These are phyloP conservation scores for Sterna hirundo DNA, from an alignment of 2,113 vertebrate species.

Conservation along the genomic window DNA sequence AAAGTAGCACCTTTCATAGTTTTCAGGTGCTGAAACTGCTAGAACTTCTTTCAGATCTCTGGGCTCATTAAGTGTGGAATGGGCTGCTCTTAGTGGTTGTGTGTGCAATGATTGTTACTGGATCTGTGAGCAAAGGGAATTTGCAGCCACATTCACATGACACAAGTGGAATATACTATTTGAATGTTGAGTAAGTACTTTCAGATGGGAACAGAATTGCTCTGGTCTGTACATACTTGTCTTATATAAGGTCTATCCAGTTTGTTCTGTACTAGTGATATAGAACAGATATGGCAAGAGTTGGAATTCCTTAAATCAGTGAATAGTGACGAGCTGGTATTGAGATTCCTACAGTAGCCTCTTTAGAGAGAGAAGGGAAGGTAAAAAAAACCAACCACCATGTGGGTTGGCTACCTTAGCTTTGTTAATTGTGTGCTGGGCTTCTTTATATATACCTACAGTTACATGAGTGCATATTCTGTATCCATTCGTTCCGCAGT, in stretches of 20 bases:
- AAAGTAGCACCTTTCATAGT: background rate
- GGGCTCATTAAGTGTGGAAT: background rate
- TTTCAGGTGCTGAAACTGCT: background rate
- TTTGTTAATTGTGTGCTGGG: background rate
- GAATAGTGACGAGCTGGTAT: background rate
- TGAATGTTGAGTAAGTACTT: background rate
- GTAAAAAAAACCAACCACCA: background rate
- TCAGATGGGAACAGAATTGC: background rate
- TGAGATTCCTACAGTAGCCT: background rate
- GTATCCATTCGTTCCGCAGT: background rate
- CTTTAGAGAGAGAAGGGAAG: background rate
- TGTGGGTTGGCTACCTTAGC: background rate
- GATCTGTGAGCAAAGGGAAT: background rate
- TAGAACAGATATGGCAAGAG: background rate
- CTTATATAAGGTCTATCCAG: background rate
- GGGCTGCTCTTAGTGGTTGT: background rate
- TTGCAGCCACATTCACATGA: background rate
- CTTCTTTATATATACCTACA: background rate
- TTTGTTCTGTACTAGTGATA: background rate
- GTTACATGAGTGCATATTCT: background rate
- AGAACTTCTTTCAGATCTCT: background rate
- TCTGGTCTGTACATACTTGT: background rate
- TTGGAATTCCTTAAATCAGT: background rate
- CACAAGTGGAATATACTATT: background rate
- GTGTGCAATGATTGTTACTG: background rate